Conservation (phyloP, 1,140 invertebrate species). For the Nasonia giraulti region DNA sequence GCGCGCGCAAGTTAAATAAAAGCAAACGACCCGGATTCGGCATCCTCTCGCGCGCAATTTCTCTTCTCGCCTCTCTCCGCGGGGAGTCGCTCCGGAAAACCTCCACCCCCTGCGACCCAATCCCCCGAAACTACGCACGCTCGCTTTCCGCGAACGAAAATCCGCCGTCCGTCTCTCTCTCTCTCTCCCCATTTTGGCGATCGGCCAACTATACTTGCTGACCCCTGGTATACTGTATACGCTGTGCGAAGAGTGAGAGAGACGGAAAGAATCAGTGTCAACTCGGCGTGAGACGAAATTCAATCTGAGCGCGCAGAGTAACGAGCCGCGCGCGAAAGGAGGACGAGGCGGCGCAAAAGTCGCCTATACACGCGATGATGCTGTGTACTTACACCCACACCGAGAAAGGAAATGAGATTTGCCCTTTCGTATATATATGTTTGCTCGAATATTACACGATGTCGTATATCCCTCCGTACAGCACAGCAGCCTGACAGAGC, state of each 20-base stretch:
- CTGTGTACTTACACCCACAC: neutral
- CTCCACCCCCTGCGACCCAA: conserved; percentile 44
- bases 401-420: neutral
- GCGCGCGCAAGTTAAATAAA: conserved; percentile 61
- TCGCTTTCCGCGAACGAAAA: conserved; percentile 44
- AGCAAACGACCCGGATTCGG: conserved; percentile 60
- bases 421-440: neutral
- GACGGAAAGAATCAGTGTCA: conserved; percentile 40
- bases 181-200: conserved; percentile 42
- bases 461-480: neutral
- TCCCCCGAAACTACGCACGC: conserved; percentile 50
- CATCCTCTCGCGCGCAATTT: conserved; percentile 19
- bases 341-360: conserved; percentile 24
- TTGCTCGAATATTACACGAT: conserved; percentile 27
- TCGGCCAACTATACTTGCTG: conserved; percentile 42
- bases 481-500: conserved; percentile 3
- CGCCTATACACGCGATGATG: conserved; percentile 17
- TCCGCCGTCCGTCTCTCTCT: neutral
- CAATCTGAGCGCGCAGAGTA: conserved; percentile 59
- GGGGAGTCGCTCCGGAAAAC: neutral
- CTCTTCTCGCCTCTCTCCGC: conserved; percentile 11
- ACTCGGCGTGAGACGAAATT: conserved; percentile 61
- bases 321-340: conserved; percentile 55
- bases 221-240: neutral
- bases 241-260: conserved; percentile 11